A percentile compares a stretch with the other conserved stretches of the same genome.
Conservation (phyloP, 1,140 invertebrate species). For the Orchesella cincta region DNA sequence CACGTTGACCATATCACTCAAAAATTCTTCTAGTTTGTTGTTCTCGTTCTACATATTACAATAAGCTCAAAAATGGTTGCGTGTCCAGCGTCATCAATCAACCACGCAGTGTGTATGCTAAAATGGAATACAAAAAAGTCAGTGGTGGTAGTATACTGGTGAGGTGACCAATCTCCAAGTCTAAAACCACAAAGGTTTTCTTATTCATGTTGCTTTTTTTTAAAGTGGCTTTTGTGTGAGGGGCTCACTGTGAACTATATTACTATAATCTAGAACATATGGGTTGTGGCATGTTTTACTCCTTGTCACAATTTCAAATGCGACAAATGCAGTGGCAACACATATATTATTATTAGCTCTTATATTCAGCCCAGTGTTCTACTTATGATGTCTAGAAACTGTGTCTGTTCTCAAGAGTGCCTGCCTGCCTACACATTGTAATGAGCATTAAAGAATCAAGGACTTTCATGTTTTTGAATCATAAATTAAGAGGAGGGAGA, state of each 20-base stretch:
- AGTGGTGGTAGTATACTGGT: too few relatives aligned
- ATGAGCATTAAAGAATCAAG: not conserved
- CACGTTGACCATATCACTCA: not conserved
- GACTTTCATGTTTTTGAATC: not conserved
- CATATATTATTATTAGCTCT: not conserved
- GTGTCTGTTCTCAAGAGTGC: not conserved
- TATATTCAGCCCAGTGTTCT: not conserved
- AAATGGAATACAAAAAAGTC: not conserved
- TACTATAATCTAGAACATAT: too few relatives aligned
- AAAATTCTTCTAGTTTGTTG: not conserved
- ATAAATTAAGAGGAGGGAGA: constrained; percentile 12
- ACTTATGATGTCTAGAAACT: not conserved
- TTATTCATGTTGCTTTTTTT: too few relatives aligned
- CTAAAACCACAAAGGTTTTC: too few relatives aligned
- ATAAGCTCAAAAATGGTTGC: not conserved
- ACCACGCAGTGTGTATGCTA: not conserved
- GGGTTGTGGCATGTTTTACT: too few relatives aligned
- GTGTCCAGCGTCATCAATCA: constrained; percentile 12
- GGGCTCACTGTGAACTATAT: too few relatives aligned
- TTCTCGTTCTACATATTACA: not conserved
- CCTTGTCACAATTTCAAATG: not conserved
- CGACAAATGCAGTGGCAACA: not conserved
- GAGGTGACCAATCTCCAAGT: too few relatives aligned
- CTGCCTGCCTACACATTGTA: too few relatives aligned
- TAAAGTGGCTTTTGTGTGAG: too few relatives aligned